phyloP scores from a whole-genome alignment of 2,888 invertebrate species.

The Synanthedon vespiformis region DNA sequence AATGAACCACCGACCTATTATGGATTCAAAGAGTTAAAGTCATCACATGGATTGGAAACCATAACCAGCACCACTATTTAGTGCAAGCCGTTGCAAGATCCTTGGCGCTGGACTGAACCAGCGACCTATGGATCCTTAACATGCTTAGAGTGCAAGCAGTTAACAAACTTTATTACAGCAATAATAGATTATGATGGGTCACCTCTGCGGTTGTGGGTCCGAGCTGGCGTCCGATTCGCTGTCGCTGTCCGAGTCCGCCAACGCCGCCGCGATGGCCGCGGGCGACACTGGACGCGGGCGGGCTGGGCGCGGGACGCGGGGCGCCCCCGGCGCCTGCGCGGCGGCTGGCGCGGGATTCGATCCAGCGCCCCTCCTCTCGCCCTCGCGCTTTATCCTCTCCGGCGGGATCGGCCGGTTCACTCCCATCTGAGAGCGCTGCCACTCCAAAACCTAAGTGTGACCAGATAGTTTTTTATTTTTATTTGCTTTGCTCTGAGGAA shows the following conservation, averaged over 20 bases:
- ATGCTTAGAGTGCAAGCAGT: too few species aligned
- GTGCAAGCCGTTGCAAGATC: background rate
- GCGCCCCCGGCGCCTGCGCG: slow-evolving; percentile 72
- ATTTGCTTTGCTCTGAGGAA: too few species aligned
- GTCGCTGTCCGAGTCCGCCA: slow-evolving; percentile 36
- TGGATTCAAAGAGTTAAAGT: too few species aligned
- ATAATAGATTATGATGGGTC: too few species aligned
- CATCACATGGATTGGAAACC: too few species aligned
- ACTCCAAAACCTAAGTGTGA: slow-evolving; percentile 50
- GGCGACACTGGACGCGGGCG: slow-evolving; percentile 41
- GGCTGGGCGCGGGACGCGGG: slow-evolving; percentile 4
- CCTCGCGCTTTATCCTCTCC: slow-evolving; percentile 33
- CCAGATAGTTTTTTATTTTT: background rate
- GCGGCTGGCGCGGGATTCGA: slow-evolving; percentile 71
- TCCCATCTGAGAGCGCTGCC: slow-evolving; percentile 66
- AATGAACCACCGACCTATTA: too few species aligned
- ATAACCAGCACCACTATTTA: too few species aligned
- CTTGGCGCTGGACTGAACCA: slow-evolving; percentile 17
- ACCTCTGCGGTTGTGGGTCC: slow-evolving; percentile 34
- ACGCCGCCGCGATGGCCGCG: slow-evolving; percentile 41
- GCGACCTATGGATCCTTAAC: slow-evolving; percentile 10
- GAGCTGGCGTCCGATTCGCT: slow-evolving; percentile 32
- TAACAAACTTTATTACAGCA: too few species aligned
- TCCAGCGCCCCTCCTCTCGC: slow-evolving; percentile 20
- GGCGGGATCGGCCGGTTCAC: slow-evolving; percentile 50